Conservation (phyloP, 2,113 vertebrate species). For the Ictidomys tridecemlineatus region DNA sequence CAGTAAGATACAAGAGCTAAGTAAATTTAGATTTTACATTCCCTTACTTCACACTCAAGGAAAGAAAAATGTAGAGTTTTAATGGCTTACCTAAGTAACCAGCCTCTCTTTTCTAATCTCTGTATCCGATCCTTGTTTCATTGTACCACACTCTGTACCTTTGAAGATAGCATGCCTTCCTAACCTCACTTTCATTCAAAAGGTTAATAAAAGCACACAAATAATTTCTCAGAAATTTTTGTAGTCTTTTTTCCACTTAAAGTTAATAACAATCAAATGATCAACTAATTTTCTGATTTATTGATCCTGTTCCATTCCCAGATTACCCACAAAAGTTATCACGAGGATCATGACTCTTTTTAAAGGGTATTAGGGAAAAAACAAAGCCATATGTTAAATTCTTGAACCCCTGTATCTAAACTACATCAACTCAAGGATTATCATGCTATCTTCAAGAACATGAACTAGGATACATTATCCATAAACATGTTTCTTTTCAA, state of each 20-base stretch:
- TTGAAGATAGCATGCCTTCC: neutral
- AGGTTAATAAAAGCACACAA: neutral
- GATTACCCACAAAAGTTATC: neutral
- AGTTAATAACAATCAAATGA: neutral
- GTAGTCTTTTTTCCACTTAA: neutral
- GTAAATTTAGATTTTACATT: neutral
- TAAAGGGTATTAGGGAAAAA: neutral
- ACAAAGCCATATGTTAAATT: neutral
- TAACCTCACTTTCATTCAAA: neutral
- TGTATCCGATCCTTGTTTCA: neutral
- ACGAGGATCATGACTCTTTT: neutral
- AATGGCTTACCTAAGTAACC: neutral
- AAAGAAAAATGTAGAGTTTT: neutral
- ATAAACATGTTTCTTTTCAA: slow-evolving; percentile 22
- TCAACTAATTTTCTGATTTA: neutral
- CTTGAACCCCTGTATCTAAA: neutral
- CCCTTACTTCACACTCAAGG: neutral
- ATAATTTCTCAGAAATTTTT: neutral
- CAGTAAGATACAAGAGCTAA: neutral
- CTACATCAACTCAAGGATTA: neutral
- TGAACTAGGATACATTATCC: neutral
- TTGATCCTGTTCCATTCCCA: neutral
- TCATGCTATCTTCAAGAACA: neutral
- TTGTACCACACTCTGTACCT: neutral
- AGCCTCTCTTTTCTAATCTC: neutral